These are phyloP conservation scores for Pararge aegeria DNA, from an alignment of 1,140 invertebrate species.

Conservation along the genomic window DNA sequence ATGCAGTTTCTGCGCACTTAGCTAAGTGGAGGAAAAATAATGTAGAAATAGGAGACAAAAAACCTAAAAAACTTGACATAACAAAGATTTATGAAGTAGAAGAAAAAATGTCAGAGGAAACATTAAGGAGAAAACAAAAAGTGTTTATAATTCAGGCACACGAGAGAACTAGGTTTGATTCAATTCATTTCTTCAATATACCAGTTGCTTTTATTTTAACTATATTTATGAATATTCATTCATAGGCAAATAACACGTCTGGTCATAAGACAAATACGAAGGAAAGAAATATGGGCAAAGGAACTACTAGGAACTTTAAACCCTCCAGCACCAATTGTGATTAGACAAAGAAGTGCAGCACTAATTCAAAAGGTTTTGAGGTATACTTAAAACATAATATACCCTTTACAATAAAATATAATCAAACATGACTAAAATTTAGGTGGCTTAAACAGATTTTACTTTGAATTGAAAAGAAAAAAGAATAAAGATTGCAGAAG, in stretches of 20 bases:
- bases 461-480: conserved; percentile 51
- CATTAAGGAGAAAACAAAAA: conserved; percentile 32
- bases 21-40: conserved; percentile 41
- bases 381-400: conserved; percentile 30
- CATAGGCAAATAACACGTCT: conserved; percentile 42
- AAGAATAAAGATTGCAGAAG: conserved; percentile 36
- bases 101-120: conserved; percentile 41
- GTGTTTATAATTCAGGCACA: conserved; percentile 52
- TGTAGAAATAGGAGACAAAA: conserved; percentile 16
- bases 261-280: conserved; percentile 32
- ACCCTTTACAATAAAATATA: too few relatives aligned
- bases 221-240: conserved; percentile 15
- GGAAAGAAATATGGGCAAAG: conserved; percentile 52
- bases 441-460: conserved; percentile 39
- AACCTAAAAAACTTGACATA: conserved; percentile 25
- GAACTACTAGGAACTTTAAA: conserved; percentile 44
- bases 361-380: conserved; percentile 53
- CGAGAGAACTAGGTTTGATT: conserved; percentile 48
- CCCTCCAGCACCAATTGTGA: conserved; percentile 35
- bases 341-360: conserved; percentile 44
- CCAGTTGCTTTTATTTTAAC: not conserved
- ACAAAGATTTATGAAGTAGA: conserved; percentile 31
- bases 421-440: not conserved
- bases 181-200: not conserved
- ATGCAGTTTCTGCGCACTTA: too few relatives aligned